Base-by-base conservation (phyloP, 2,113 vertebrate genomes). In the Callionymus lyra region DNA sequence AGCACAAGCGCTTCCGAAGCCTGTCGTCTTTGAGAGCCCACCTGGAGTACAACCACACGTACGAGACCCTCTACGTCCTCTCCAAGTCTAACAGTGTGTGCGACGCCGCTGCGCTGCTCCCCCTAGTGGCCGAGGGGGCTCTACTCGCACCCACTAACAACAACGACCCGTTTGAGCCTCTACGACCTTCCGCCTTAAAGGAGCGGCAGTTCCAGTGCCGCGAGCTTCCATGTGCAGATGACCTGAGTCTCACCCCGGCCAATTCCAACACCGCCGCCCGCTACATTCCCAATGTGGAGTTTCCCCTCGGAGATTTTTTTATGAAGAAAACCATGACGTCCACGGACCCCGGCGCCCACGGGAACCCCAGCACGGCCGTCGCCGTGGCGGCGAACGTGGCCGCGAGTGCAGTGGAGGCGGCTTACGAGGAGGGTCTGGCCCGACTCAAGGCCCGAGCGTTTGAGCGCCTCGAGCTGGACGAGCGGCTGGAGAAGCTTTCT, bases 11-110 rank as follows among this genome's bases (percentile, higher is more conserved):
- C 66, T 98, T 98, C 87, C 88, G 91, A 76, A 98, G 92, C 81
- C 87, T 98, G 60, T 98, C 95, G 10, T 98, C 95, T 0, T 77
- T 98, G 48, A 89, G 93, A 1, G 94, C 95, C 0, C 95, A 98
- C 80, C 85, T 98, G 83, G 94, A 98, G 72, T 98, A 97, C 86
- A 98, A 92, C 82, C 95, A 98, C 88, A 98, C 95, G 6, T 98
- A 98, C 27, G 95, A 98, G 85, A 98, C 95, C 12, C 92, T 98
- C 64, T 98, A 98, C 65, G 91, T 98, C 71, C 89, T 98, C 50
- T 98, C 94, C 76, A 98, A 98, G 61, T 97, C 94, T 68, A 95
- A 93, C 85, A 94, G 92, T 63, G 89, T 97, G 21, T 97, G 94
- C 13, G 91, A 97, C 70, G 89, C 92, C 6, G 86, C 92, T 0